Evolutionary conservation across 2,888 invertebrate genomes (phyloP).

Genomic region (Rotaria magnacalcarata): DNA sequence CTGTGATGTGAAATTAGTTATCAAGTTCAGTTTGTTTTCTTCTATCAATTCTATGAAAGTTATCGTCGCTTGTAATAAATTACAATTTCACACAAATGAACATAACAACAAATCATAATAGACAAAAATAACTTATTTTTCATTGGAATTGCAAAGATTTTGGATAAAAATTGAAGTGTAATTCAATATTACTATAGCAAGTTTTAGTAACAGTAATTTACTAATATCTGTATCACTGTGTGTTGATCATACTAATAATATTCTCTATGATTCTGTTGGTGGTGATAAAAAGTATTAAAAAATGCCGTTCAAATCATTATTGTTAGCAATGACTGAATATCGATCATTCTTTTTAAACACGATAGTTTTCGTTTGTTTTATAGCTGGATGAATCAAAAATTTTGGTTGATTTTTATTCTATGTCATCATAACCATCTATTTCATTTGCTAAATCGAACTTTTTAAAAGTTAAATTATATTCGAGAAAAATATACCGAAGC

Average conservation of each 20-base stretch:
- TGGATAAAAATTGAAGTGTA: neutral
- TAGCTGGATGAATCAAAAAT: neutral
- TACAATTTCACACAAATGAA: neutral
- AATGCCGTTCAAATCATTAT: neutral
- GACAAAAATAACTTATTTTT: neutral
- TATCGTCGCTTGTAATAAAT: neutral
- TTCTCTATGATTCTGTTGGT: constrained; percentile 1
- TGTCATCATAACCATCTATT: neutral
- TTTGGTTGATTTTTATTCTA: neutral
- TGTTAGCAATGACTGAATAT: neutral
- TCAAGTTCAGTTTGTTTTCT: neutral
- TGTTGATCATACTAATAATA: neutral
- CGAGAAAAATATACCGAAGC: neutral
- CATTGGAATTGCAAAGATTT: neutral
- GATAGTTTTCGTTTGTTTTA: neutral
- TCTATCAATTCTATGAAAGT: too few species aligned
- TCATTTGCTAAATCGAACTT: neutral
- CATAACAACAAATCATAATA: neutral
- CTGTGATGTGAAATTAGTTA: neutral
- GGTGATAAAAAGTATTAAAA: neutral
- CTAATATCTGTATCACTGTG: too few species aligned
- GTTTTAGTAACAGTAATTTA: too few species aligned
- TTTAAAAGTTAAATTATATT: neutral
- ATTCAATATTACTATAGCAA: too few species aligned
- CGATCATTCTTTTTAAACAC: neutral